Percentiles rank a stretch among this genome's conserved stretches.
Evolutionary conservation across 2,888 invertebrate genomes (phyloP).

Genomic region (Agrotis exclamationis): DNA sequence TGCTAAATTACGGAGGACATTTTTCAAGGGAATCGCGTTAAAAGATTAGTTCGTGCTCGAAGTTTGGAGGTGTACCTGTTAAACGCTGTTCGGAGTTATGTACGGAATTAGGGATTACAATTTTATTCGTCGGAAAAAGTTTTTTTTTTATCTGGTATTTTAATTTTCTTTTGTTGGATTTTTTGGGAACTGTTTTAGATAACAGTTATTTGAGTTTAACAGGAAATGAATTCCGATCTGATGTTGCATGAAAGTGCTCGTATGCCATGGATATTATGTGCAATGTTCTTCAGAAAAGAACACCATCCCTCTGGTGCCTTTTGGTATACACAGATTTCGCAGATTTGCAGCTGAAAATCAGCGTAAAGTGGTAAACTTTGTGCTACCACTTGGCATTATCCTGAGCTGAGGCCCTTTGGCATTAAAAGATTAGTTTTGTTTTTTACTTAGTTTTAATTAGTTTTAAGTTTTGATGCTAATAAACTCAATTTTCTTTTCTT

Average conservation of each 20-base stretch:
- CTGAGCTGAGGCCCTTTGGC: no score
- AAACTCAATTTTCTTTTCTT: no score
- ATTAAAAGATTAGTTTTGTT: no score
- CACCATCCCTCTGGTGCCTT: no score
- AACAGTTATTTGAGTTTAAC: constrained; percentile 19
- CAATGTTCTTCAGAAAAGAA: no score
- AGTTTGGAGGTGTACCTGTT: constrained; percentile 57
- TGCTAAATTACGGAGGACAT: constrained; percentile 74
- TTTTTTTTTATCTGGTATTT: constrained; percentile 26
- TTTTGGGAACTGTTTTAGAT: background rate
- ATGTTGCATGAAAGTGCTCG: background rate
- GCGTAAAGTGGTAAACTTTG: no score
- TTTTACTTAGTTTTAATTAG: no score
- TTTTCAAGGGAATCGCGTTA: constrained; percentile 67
- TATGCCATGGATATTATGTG: no score
- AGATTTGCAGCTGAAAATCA: no score
- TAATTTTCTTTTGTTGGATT: constrained; percentile 1
- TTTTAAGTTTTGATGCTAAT: no score
- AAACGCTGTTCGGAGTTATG: constrained; percentile 53
- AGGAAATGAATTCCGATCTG: background rate
- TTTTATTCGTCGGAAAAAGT: constrained; percentile 17
- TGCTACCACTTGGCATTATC: no score
- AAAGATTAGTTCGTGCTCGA: constrained; percentile 65
- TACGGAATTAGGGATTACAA: constrained; percentile 39
- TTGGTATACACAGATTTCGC: no score